Evolutionary conservation across 1,140 invertebrate genomes (phyloP).

Genomic region (Drosophila insularis): DNA sequence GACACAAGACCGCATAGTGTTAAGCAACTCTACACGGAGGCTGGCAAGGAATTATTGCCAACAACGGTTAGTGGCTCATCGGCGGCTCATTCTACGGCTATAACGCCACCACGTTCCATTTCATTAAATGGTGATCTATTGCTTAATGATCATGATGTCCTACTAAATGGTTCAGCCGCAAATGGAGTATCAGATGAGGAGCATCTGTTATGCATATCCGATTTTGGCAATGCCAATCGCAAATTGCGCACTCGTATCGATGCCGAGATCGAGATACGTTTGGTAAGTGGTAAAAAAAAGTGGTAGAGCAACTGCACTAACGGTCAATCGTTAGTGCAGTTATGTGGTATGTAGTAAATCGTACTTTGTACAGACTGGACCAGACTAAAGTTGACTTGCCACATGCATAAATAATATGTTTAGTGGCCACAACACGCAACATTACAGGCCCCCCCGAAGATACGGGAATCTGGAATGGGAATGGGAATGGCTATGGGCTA

Average conservation of each 20-base stretch:
- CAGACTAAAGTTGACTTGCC: constrained; percentile 21
- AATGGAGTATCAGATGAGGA: constrained; percentile 30
- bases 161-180: constrained; percentile 42
- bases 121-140: constrained; percentile 66
- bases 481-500: neutral
- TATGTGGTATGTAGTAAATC: constrained; percentile 16
- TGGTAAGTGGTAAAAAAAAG: constrained; percentile 86
- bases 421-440: constrained; percentile 22
- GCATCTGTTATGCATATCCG: constrained; percentile 90
- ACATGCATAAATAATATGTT: constrained; percentile 66
- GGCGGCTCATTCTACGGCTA: constrained; percentile 62
- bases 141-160: constrained; percentile 77
- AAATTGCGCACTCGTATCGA: constrained; percentile 87
- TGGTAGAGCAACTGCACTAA: constrained; percentile 8
- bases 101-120: constrained; percentile 57
- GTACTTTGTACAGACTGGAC: neutral
- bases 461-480: neutral
- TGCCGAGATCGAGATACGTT: constrained; percentile 93
- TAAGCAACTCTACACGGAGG: constrained; percentile 88
- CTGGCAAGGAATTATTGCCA: constrained; percentile 84
- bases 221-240: constrained; percentile 88
- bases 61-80: constrained; percentile 42
- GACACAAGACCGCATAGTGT: constrained; percentile 85
- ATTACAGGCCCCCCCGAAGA: neutral
- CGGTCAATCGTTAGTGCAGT: constrained; percentile 33